phyloP scores from a whole-genome alignment of 92 coral and sea anemone species.

The Scolanthus callimorphus region DNA sequence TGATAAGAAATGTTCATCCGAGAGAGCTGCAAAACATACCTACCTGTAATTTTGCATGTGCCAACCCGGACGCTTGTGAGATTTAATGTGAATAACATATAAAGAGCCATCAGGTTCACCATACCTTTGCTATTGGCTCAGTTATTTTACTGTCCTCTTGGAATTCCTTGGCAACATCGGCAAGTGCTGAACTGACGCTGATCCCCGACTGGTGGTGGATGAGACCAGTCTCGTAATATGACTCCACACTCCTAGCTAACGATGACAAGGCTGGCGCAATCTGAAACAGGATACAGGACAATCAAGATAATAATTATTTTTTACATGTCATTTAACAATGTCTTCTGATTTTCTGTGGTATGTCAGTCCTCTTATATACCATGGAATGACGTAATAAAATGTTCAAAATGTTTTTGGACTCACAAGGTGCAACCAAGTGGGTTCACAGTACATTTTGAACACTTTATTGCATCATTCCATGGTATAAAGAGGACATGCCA shows the following conservation, averaged over 20 bases:
- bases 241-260: conserved; percentile 69
- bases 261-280: conserved; percentile 61
- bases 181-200: conserved; percentile 64
- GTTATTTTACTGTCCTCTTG: conserved; percentile 79
- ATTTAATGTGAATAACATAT: too few relatives aligned
- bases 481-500: too few relatives aligned
- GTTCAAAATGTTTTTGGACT: not conserved
- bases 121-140: conserved; percentile 87
- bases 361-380: not conserved
- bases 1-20: too few relatives aligned
- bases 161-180: conserved; percentile 73
- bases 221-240: conserved; percentile 71
- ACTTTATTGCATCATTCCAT: too few relatives aligned
- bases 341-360: not conserved
- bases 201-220: conserved; percentile 69
- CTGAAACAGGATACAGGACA: conserved; percentile 31
- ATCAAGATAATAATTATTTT: too few relatives aligned
- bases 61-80: too few relatives aligned
- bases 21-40: too few relatives aligned
- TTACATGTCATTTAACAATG: too few relatives aligned
- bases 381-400: not conserved
- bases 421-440: too few relatives aligned
- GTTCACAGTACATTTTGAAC: too few relatives aligned
- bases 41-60: too few relatives aligned
- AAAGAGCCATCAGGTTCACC: too few relatives aligned